Percentiles rank a stretch among this genome's conserved stretches.
phyloP scores from a whole-genome alignment of 2,113 vertebrate genomes.

The Paratilapia polleni region DNA sequence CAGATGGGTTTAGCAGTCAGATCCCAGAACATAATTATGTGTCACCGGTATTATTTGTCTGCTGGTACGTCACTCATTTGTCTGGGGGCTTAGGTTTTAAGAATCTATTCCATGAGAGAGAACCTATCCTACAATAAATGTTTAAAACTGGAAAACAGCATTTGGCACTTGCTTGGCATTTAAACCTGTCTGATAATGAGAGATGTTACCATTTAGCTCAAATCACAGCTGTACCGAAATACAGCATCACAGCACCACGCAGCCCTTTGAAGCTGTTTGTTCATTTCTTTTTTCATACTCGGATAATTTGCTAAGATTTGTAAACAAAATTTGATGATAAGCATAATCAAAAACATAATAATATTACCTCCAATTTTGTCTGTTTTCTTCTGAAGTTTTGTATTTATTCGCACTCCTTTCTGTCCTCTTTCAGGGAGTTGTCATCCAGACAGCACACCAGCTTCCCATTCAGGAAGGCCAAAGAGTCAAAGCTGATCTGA shows the following conservation, averaged over 20 bases:
- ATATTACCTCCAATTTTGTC: not conserved
- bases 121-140: not conserved
- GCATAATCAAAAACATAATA: not conserved
- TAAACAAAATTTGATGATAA: too few species aligned
- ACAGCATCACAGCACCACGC: not conserved
- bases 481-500: constrained; percentile 64
- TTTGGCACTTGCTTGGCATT: not conserved
- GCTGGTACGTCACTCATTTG: fast-evolving
- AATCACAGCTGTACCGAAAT: not conserved
- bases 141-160: not conserved
- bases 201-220: not conserved
- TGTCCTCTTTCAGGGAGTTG: constrained; percentile 47
- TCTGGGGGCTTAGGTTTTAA: not conserved
- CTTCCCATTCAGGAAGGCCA: constrained; percentile 24
- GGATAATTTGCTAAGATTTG: not conserved
- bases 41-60: not conserved
- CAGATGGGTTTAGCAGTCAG: not conserved
- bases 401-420: not conserved
- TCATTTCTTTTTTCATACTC: not conserved
- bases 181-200: not conserved
- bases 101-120: not conserved
- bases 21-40: not conserved
- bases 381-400: not conserved
- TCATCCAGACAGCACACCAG: constrained; percentile 61
- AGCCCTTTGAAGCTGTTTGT: fast-evolving